Base-by-base conservation (phyloP, 2,113 vertebrate species). In the Sula dactylatra region DNA sequence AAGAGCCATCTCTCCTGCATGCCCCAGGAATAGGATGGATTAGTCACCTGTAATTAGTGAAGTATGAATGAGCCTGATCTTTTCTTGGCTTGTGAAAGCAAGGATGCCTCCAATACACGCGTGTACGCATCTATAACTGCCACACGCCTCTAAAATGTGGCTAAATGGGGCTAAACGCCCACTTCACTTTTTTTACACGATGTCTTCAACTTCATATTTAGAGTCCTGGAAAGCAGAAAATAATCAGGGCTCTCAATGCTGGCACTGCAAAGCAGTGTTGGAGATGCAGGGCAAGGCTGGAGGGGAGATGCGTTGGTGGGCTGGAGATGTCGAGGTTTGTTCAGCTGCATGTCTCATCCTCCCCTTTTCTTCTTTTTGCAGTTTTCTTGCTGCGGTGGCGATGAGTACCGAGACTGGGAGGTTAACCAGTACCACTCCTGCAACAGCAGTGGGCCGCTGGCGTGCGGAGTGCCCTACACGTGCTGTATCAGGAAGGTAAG, bases 311-410 rank as follows among this genome's bases (percentile, higher is more conserved):
- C 6, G 2, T 24, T 5, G 4, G 8, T 4, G 27, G 22, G 42
- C 24, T 69, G 71, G 38, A 55, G 80, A 1, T 11, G 4, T 1
- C 0, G 2, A 17, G 18, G 20, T 29, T 11, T 13, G 9, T 2
- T 50, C 56, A 10, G 9, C n/a, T 34, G 22, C 26, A 3, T 0
- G 0, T 7, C 71, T 85, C 14, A 36, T 4, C 26, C 16, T 84
- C 34, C 84, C 32, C 34, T 69, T 20, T 15, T 50, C 34, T 9
- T 73, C 45, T 74, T 36, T 59, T 38, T 14, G 7, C 93, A 99
- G 99, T 99, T 99, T 95, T 99, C 98, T 13, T 99, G 99, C 90
- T 99, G 99, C 16, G 99, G 99, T 7, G 98, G 99, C 2, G 99
- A 99, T 2, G 99, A 99, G 21, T 99, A 98, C 85, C 98, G 97